Evolutionary conservation across 2,888 invertebrate species (phyloP), one percentile per base, ranked within the genome.

Genomic region (Serripes groenlandicus): DNA sequence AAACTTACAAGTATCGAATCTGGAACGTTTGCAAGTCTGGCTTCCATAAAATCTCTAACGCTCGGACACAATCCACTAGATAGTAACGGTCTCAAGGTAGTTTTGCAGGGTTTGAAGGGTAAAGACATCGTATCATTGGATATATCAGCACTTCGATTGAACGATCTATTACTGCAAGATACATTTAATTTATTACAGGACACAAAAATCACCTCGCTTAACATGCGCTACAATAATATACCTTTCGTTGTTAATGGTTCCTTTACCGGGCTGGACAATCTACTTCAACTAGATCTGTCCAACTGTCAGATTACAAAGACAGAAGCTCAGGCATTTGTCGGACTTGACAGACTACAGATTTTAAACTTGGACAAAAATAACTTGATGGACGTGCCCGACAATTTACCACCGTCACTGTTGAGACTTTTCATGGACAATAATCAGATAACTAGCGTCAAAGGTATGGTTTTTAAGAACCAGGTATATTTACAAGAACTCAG

Each of bases 401-500:
- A 89, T 72, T 71, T 92, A 4, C 92, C 92, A 32, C 18, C 78
- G 0, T 75, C 86, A 0, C 81, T 92, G 0, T 71, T 56, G 0
- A 78, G 76, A 35, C 75, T 92, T 11, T 89, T 90, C 68, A 70
- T 92, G 7, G 87, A 90, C 70, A 69, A 85, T 26, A 91, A 98
- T 94, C 96, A 97, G 75, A 97, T 98, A 72, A 97, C 97, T 91
- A 95, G 95, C 78, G 96, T 98, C 52, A 96, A 97, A 87, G 96
- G 96, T 90, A 96, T 97, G 92, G 97, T 97, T 21, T 98, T 98
- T 94, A 95, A 96, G 86, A 96, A 96, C 9, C 95, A 98, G 84
- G 96, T 95, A 74, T 96, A 97, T 90, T 95, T 98, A 75, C 97
- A 97, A 95, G 97, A 97, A 15, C 95, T 98, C 85, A 98, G 98